Conservation (phyloP, 2,113 vertebrate species). For the Riparia riparia region DNA sequence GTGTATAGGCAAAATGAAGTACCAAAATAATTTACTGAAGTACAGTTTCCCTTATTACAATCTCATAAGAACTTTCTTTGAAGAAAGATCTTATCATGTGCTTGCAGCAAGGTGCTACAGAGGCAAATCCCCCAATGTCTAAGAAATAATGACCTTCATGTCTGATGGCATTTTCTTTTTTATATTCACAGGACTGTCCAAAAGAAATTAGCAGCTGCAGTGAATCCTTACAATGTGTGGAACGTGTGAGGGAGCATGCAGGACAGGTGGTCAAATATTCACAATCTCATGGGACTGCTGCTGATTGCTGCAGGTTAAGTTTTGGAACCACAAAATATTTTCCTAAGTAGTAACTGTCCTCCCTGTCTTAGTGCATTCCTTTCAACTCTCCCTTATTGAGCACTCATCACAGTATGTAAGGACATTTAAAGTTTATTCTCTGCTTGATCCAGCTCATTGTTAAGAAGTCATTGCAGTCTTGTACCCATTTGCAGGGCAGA, state of each 20-base stretch:
- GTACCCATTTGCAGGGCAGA: not conserved
- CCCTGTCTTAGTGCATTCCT: not conserved
- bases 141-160: not conserved
- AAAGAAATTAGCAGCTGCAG: not conserved
- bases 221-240: not conserved
- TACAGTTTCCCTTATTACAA: not conserved
- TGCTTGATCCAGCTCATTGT: not conserved
- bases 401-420: not conserved
- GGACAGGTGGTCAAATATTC: not conserved
- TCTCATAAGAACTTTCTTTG: not conserved
- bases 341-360: not conserved
- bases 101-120: not conserved
- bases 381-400: not conserved
- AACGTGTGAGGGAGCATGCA: not conserved
- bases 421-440: not conserved
- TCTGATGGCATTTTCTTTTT: not conserved
- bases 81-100: not conserved
- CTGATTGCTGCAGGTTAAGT: not conserved
- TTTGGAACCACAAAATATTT: not conserved
- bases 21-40: slow-evolving; percentile 49
- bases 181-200: not conserved
- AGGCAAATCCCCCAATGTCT: not conserved
- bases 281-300: not conserved
- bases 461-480: not conserved
- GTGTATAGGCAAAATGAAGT: slow-evolving; percentile 18